Base-by-base conservation (phyloP, 1,140 invertebrate species). In the Camponotus floridanus region DNA sequence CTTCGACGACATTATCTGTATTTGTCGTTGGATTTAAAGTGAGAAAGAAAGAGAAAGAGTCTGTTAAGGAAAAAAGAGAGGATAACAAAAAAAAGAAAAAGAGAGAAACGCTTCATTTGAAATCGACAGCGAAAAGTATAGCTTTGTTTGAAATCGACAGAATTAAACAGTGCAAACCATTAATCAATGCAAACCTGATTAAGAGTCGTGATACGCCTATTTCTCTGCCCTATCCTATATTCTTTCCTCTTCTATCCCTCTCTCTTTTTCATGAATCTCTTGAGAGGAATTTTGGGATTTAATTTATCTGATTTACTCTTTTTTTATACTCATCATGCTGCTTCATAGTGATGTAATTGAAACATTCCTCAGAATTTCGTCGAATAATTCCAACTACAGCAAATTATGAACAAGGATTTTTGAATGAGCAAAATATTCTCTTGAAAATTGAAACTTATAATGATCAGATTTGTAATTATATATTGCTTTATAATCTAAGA, bases 141-240 rank as follows among this genome's bases (percentile, higher is more conserved):
- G 36, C 21, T 51, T 59, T 21, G 45, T 62, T 85, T 80, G 84
- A 39, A 79, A 88, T 83, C 68, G 85, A 80, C 55, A 87, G n/a
- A n/a, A n/a, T n/a, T n/a, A n/a, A n/a, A n/a, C n/a, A n/a, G n/a
- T n/a, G 55, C 13, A 67, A 18, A 51, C 55, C 42, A 81, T 87
- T 87, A 88, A 87, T 88, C 76, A 87, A 26, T 51, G 67, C n/a
- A 71, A 85, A 85, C 57, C 78, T 70, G 67, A 87, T 88, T 71
- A 87, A 87, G 62, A 87, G 48, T 87, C 74, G 86, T 78, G 85
- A 80, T 85, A 85, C 48, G 26, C 33, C 73, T 33, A 70, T 11
- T 64, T 57, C 48, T 64, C 39, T 26, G n/a, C 8, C 39, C 6
- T 39, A 45, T 45, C 26, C 3, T 39, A 45, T 45, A 45, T 39